Evolutionary conservation across 2,113 vertebrate species (phyloP).

Genomic region (Scortum barcoo): DNA sequence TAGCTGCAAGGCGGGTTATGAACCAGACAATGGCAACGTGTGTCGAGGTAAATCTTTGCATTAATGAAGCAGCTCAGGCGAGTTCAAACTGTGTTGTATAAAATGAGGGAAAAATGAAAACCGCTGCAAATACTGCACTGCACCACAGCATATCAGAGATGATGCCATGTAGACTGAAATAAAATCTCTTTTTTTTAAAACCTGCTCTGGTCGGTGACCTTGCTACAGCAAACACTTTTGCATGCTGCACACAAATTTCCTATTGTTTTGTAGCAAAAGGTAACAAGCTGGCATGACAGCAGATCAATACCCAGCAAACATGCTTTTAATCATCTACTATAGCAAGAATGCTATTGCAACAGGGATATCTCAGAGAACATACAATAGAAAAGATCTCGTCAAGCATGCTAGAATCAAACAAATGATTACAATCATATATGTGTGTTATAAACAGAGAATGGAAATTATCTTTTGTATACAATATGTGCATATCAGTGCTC

Average conservation of each 20-base stretch:
- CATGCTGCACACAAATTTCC: background rate
- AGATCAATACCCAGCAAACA: constrained; percentile 54
- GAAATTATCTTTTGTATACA: background rate
- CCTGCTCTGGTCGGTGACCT: constrained; percentile 28
- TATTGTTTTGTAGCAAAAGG: constrained; percentile 21
- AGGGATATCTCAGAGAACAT: background rate
- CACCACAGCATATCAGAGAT: background rate
- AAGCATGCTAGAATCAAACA: background rate
- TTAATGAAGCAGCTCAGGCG: constrained; percentile 23
- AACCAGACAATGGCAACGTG: constrained; percentile 91
- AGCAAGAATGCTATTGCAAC: constrained; percentile 10
- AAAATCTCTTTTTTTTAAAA: background rate
- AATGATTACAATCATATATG: background rate
- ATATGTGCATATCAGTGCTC: background rate
- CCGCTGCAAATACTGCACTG: constrained; percentile 5
- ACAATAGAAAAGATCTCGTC: background rate
- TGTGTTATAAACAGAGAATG: background rate
- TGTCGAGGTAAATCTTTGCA: constrained; percentile 90
- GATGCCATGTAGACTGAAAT: constrained; percentile 4
- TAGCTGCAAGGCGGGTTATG: constrained; percentile 94
- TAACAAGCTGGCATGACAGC: constrained; percentile 23
- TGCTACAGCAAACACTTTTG: constrained; percentile 11
- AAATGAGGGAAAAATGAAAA: constrained; percentile 4
- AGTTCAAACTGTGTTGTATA: constrained; percentile 12
- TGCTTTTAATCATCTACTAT: constrained; percentile 19